Evolutionary conservation across 2,797 vertebrate genomes (phyloP), one percentile per base, ranked within the genome.

Genomic region (Silurus lanzhouensis): DNA sequence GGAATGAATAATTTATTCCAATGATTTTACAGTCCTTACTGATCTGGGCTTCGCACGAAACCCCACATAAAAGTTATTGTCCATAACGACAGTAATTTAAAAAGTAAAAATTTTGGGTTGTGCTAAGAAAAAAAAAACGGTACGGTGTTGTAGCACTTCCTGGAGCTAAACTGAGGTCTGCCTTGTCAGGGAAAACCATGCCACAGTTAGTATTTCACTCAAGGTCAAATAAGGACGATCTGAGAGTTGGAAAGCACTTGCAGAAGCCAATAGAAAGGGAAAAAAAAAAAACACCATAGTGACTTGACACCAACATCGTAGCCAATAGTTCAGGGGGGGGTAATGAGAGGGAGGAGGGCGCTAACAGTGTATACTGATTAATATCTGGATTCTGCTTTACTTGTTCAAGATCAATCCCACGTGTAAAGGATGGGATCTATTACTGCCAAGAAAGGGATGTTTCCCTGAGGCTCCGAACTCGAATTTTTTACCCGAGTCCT

Each of bases 301-400:
- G 91, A 94, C 92, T 93, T 92, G 94, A 94, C 93, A 93, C 92
- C 90, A 87, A 91, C 25, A 61, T 27, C 12, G 7, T 31, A 27
- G 77, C 58, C 19, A 5, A 90, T 90, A 90, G 89, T 38, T 83
- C 89, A 87, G 89, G 90, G 84, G 22, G 89, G 92, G 88, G 92
- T 90, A 52, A 52, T 52, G 10, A 52, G 90, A 82, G 17, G 93
- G 90, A 64, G 25, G 92, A 92, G 90, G 91, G 92, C 91, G 90
- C 92, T 90, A 92, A 93, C 93, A 92, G 90, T 68, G 48, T 82
- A 91, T 90, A 89, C 92, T 93, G 93, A 95, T 95, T 94, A 92
- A 94, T 95, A 94, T 95, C 93, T 92, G 90, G 91, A 90, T 92
- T 93, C 91, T 91, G 83, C 89, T 88, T 85, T 68, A 91, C 92